phyloP scores from a whole-genome alignment of 2,797 vertebrate genomes.

The Scyliorhinus canicula region DNA sequence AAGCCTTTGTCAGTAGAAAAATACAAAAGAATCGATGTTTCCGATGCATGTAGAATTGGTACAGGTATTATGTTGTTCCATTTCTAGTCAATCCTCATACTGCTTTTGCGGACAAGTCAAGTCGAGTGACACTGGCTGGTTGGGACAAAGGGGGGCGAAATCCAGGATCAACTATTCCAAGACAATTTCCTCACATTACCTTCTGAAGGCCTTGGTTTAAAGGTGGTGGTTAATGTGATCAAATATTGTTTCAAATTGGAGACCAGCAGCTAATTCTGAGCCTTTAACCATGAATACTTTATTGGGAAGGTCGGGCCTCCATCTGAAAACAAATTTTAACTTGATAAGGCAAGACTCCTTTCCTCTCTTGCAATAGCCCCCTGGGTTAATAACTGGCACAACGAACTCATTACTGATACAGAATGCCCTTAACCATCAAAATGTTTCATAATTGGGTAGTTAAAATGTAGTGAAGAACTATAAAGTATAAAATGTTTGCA shows the following conservation, averaged over 20 bases:
- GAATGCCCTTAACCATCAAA: conserved; percentile 16
- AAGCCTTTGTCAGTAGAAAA: not conserved
- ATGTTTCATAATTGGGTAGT: conserved; percentile 26
- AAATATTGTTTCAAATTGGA: not conserved
- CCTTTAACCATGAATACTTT: not conserved
- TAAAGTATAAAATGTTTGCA: conserved; percentile 25
- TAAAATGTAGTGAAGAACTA: conserved; percentile 14
- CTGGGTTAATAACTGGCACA: not conserved
- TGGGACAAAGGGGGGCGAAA: not conserved
- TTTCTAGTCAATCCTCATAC: not conserved
- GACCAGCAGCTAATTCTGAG: not conserved
- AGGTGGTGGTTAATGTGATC: not conserved
- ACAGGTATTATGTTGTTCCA: not conserved
- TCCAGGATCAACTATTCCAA: not conserved
- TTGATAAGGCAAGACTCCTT: not conserved
- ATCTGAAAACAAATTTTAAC: not conserved
- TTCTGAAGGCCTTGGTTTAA: not conserved
- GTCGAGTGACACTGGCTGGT: not conserved
- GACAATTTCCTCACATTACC: not conserved
- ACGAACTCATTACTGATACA: not conserved
- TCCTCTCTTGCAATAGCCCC: not conserved
- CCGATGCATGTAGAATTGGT: not conserved
- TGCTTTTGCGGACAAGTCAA: not conserved
- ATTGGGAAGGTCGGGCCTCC: not conserved
- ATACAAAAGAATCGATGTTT: not conserved